Evolutionary conservation across 2,113 vertebrate genomes (phyloP), one percentile per base, ranked within the genome.

Genomic region (Callipepla squamata): DNA sequence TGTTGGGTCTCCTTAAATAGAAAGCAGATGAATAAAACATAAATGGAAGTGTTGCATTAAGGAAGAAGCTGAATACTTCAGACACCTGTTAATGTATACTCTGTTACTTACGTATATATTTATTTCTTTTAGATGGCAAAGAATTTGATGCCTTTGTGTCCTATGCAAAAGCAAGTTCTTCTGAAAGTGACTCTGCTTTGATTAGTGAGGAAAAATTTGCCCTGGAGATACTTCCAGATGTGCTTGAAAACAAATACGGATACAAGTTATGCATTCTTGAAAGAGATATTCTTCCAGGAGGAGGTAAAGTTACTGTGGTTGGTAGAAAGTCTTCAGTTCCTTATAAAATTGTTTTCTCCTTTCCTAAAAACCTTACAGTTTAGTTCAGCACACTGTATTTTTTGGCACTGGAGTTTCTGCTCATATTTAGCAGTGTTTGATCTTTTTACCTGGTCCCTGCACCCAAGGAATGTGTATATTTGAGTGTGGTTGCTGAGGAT

Each of bases 141-240:
- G 97, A 98, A 77, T 99, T 98, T 62, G 99, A 99, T 70, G 99
- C 98, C 0, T 98, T 99, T 77, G 92, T 99, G 75, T 99, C 99
- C 5, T 98, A 98, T 58, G 98, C 98, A 34, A 98, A 97, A 92
- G 34, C 68, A 32, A 80, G 78, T 30, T 82, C 84, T 61, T 79
- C 82, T 61, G 92, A 87, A 61, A 92, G 10, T 23, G 47, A 63
- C 45, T 45, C 86, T 7, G 17, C 87, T 10, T 83, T 80, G 57
- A 75, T 91, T 57, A 87, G 32, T 34, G 98, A 98, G 67, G 98
- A 97, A 57, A 87, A 63, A 68, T 96, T 98, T 96, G 98, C 98
- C 19, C 63, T 98, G 89, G 97, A 96, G 11, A 67, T 98, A 16
- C 95, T 99, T 38, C 98, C 98, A 50, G 96, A 96, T 11, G 90